phyloP scores from a whole-genome alignment of 23 tunicate genomes.

The Trididemnum clinides region DNA sequence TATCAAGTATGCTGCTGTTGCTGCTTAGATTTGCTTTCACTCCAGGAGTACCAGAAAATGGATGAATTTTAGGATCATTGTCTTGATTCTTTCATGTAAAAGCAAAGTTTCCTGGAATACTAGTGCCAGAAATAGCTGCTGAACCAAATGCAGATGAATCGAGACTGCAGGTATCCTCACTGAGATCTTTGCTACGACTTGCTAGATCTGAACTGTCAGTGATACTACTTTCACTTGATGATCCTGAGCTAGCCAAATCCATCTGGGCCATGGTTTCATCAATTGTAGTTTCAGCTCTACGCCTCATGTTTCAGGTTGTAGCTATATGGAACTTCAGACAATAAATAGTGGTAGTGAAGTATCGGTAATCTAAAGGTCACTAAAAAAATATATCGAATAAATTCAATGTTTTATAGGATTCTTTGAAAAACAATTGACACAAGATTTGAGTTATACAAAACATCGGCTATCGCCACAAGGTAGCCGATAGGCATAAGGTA shows the following conservation, averaged over 20 bases:
- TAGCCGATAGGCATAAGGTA: no score
- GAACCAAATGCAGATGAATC: slow-evolving; percentile 28
- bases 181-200: slow-evolving; percentile 8
- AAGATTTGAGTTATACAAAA: no score
- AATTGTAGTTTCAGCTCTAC: slow-evolving; percentile 6
- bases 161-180: slow-evolving; percentile 29
- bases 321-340: not conserved
- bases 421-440: no score
- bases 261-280: slow-evolving; percentile 24
- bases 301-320: not conserved
- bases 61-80: slow-evolving; percentile 25
- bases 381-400: not conserved
- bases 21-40: slow-evolving; percentile 23
- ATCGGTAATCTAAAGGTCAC: not conserved
- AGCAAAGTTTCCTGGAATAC: slow-evolving; percentile 32
- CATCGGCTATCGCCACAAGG: no score
- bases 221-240: slow-evolving; percentile 25
- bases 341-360: not conserved
- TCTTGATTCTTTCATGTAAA: slow-evolving; percentile 16
- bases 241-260: slow-evolving; percentile 29
- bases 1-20: slow-evolving; percentile 21
- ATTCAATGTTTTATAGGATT: not conserved
- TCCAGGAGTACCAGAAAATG: slow-evolving; percentile 27
- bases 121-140: slow-evolving; percentile 30
- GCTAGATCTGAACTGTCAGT: slow-evolving; percentile 27